Conservation (phyloP, 2,797 vertebrate species). For the Phylloscopus collybita region DNA sequence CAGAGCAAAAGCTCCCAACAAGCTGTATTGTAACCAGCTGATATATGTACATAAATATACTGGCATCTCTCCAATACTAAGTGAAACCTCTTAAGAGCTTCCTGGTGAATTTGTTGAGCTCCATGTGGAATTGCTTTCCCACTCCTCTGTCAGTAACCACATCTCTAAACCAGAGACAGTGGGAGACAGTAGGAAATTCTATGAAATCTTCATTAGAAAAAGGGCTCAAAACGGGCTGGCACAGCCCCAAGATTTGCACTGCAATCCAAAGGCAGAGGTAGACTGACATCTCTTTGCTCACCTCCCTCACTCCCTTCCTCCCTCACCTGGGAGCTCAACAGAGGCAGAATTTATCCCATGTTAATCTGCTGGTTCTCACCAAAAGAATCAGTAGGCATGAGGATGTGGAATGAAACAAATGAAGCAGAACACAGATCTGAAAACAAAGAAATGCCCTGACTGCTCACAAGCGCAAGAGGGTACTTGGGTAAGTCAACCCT, state of each 20-base stretch:
- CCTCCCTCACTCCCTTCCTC: neutral
- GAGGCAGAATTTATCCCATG: neutral
- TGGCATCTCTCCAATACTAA: neutral
- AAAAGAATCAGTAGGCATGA: neutral
- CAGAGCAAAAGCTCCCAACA: neutral
- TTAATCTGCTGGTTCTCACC: neutral
- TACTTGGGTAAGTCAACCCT: neutral
- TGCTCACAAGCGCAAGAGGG: neutral
- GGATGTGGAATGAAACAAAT: neutral
- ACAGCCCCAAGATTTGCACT: neutral
- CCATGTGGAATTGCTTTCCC: neutral
- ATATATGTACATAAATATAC: neutral
- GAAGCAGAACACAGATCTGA: neutral
- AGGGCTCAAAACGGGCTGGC: neutral
- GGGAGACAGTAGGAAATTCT: neutral
- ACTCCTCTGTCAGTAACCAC: neutral
- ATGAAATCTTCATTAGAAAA: neutral
- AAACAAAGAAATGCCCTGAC: neutral
- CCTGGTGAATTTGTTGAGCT: neutral
- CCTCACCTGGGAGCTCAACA: neutral
- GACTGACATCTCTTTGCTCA: fast-evolving
- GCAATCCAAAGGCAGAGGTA: neutral
- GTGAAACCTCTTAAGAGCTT: neutral
- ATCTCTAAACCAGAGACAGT: neutral
- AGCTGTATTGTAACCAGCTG: neutral